Evolutionary conservation across 1,140 invertebrate species (phyloP), one percentile per base, ranked within the genome.

Genomic region (Penaeus chinensis): DNA sequence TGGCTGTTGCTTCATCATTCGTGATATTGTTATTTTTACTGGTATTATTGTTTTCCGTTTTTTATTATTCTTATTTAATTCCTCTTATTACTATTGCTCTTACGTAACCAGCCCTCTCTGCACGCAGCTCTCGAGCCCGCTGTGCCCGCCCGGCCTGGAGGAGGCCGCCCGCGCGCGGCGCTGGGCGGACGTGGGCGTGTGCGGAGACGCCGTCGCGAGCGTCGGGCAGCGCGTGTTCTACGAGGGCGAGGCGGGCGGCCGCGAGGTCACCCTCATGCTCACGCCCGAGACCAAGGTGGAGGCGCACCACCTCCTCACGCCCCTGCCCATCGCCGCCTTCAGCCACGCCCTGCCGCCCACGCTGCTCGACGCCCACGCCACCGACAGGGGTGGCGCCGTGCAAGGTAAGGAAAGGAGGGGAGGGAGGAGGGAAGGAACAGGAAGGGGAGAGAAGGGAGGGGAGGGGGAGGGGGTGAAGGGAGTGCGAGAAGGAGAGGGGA

Each of bases 311-410:
- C 71, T 93, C 13, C 93, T 95, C 90, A 94, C 94, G 91, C 92
- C 96, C 77, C 94, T 94, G 86, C 95, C 96, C 10, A 93, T 96
- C 60, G 95, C 95, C 13, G 95, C 96, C 91, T 96, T 97, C 92
- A 95, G 94, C 90, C 96, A 96, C 91, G 91, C 95, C 87, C 94
- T 96, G 47, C 95, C 95, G 20, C 92, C 94, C 32, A 94, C 95
- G 89, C 95, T 95, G 90, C 91, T 92, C 8, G 78, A 82, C 13
- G 92, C 93, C 32, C 27, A 77, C 4, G 65, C 66, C 10, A 82
- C 65, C 19, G 63, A 63, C 22, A 77, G 85, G 66, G 80, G 85
- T 11, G 77, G 82, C 24, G 60, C 81, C 32, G 77, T 80, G 20
- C 85, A 20, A n/a, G 85, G 85, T 87, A 22, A 78, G 85, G 65